Conservation (phyloP, 2,797 vertebrate genomes). For the Crenuchus spilurus region DNA sequence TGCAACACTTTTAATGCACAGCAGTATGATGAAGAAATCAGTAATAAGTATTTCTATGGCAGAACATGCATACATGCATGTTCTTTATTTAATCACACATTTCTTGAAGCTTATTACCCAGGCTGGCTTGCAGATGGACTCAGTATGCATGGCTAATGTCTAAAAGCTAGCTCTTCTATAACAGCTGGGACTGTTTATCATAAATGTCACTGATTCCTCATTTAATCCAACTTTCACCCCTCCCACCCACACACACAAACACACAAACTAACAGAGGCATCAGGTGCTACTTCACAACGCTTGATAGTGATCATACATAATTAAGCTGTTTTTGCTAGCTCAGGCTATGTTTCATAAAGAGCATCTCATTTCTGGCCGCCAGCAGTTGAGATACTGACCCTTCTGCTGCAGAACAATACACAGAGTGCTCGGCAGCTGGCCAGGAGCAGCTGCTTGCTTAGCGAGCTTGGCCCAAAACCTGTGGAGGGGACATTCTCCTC, state of each 20-base stretch:
- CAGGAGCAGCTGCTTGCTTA: constrained; percentile 30
- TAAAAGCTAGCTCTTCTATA: background rate
- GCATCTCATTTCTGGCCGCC: background rate
- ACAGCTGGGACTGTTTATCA: constrained; percentile 1
- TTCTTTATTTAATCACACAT: too few relatives aligned
- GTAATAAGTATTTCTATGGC: too few relatives aligned
- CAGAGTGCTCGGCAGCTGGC: constrained; percentile 38
- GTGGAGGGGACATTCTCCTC: background rate
- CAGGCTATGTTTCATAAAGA: constrained; percentile 27
- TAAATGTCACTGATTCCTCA: constrained; percentile 6
- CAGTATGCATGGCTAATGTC: constrained; percentile 7
- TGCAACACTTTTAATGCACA: too few relatives aligned
- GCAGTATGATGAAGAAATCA: too few relatives aligned
- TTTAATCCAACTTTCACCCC: background rate
- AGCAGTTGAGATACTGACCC: constrained; percentile 6
- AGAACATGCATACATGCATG: too few relatives aligned
- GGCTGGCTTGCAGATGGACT: background rate
- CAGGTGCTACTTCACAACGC: background rate
- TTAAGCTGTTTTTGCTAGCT: constrained; percentile 27
- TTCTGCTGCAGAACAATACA: constrained; percentile 29
- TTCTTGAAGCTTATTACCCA: background rate
- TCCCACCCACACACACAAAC: background rate
- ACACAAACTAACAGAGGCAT: constrained; percentile 7
- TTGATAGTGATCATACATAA: constrained; percentile 27
- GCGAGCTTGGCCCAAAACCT: constrained; percentile 15